A percentile compares a stretch with the other conserved stretches of the same genome.
Evolutionary conservation across 2,888 invertebrate species (phyloP).

Genomic region (Elmis aenea): DNA sequence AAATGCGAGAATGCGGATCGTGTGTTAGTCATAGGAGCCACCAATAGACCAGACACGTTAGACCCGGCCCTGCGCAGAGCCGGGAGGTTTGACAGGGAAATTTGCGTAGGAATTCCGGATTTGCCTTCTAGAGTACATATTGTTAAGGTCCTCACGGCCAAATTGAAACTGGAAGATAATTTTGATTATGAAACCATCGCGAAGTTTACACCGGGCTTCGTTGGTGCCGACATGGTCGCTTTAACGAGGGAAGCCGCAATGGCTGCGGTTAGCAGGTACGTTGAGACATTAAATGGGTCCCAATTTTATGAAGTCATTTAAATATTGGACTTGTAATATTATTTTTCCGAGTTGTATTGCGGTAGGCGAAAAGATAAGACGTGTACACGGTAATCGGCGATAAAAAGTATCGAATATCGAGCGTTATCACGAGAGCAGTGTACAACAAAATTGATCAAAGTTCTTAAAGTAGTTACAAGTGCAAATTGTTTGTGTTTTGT

Average conservation of each 20-base stretch:
- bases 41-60: slow-evolving; percentile 86
- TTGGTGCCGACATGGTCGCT: slow-evolving; percentile 88
- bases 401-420: too few relatives aligned
- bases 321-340: too few relatives aligned
- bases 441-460: too few relatives aligned
- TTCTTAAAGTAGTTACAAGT: too few relatives aligned
- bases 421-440: too few relatives aligned
- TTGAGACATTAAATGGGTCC: too few relatives aligned
- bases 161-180: slow-evolving; percentile 62
- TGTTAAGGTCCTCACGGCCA: slow-evolving; percentile 64
- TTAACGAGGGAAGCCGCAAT: slow-evolving; percentile 84
- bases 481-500: too few relatives aligned
- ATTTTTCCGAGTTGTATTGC: too few relatives aligned
- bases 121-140: slow-evolving; percentile 77
- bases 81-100: slow-evolving; percentile 91
- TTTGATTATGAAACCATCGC: slow-evolving; percentile 73
- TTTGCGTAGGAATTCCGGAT: slow-evolving; percentile 90
- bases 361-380: too few relatives aligned
- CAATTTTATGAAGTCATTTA: too few relatives aligned
- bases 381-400: too few relatives aligned
- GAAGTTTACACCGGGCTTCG: slow-evolving; percentile 88
- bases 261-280: slow-evolving; percentile 70
- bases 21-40: slow-evolving; percentile 90
- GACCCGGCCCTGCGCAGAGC: slow-evolving; percentile 90
- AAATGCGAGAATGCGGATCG: slow-evolving; percentile 53